Conservation (phyloP, 2,113 vertebrate species). For the Montifringilla adamsi region DNA sequence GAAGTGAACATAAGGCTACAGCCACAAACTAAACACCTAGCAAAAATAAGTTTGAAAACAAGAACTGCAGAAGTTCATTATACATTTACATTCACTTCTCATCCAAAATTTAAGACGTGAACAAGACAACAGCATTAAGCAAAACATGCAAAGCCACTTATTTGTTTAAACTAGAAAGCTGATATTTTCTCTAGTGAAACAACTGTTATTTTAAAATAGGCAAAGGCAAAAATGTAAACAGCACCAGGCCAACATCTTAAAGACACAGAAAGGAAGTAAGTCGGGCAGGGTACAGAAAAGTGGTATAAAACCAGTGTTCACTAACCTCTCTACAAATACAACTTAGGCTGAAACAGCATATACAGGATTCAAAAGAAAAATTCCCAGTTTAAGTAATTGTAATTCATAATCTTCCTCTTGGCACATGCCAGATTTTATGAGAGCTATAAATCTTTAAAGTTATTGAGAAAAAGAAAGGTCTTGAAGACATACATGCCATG, state of each 20-base stretch:
- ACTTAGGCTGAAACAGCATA: not conserved
- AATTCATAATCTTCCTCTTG: constrained; percentile 20
- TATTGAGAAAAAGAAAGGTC: constrained; percentile 40
- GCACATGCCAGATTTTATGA: constrained; percentile 28
- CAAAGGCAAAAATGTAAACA: not conserved
- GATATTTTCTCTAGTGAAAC: not conserved
- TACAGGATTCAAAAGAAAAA: not conserved
- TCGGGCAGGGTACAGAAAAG: not conserved
- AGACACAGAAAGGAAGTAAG: not conserved
- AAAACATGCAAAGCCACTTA: not conserved
- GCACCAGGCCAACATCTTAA: not conserved
- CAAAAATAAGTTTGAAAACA: not conserved
- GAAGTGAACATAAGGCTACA: not conserved
- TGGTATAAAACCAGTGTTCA: not conserved
- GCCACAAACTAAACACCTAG: not conserved
- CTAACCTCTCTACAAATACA: not conserved
- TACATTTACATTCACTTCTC: not conserved
- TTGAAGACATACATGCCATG: constrained; percentile 13
- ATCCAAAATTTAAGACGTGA: not conserved
- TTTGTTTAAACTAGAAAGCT: not conserved
- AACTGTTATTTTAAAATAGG: not conserved
- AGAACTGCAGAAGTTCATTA: not conserved
- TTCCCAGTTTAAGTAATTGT: not conserved
- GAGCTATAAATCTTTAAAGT: constrained; percentile 3
- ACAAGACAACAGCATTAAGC: not conserved